Conservation (phyloP, 2,888 invertebrate species). For the Tetragonisca angustula region DNA sequence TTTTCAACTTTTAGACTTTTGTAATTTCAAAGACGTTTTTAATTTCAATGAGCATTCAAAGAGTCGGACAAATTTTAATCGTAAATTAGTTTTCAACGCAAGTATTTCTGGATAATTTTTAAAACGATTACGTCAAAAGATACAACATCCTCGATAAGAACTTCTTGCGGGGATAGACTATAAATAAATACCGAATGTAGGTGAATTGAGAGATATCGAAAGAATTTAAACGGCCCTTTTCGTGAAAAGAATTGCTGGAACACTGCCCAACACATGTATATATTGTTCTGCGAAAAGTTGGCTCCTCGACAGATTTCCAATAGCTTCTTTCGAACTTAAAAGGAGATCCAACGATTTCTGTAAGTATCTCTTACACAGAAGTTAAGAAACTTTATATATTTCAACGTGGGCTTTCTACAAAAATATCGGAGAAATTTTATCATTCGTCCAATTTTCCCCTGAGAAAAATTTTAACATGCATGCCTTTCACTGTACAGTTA, state of each 20-base stretch:
- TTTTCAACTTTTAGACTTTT: too few relatives aligned
- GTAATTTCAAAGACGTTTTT: too few relatives aligned
- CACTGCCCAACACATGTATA: constrained; percentile 7
- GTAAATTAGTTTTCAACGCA: background rate
- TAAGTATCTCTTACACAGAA: background rate
- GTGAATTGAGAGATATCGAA: constrained; percentile 23
- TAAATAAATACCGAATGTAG: constrained; percentile 21
- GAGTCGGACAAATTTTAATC: background rate
- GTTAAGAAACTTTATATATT: background rate
- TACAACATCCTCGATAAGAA: background rate
- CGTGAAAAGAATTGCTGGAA: constrained; percentile 17
- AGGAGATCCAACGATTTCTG: background rate
- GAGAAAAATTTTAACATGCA: background rate
- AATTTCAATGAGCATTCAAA: background rate
- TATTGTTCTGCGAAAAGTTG: background rate
- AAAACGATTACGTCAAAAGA: background rate
- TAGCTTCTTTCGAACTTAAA: constrained; percentile 1
- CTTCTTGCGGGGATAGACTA: background rate
- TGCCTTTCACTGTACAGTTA: background rate
- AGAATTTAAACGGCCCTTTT: constrained; percentile 14
- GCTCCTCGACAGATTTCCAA: constrained; percentile 20
- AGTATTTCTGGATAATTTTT: background rate
- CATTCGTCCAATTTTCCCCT: background rate
- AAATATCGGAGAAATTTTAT: background rate
- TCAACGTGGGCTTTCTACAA: background rate